These are phyloP conservation scores for Scelioninae gen. 1 DNA, from an alignment of 2,888 invertebrate genomes.

Conservation along the genomic window DNA sequence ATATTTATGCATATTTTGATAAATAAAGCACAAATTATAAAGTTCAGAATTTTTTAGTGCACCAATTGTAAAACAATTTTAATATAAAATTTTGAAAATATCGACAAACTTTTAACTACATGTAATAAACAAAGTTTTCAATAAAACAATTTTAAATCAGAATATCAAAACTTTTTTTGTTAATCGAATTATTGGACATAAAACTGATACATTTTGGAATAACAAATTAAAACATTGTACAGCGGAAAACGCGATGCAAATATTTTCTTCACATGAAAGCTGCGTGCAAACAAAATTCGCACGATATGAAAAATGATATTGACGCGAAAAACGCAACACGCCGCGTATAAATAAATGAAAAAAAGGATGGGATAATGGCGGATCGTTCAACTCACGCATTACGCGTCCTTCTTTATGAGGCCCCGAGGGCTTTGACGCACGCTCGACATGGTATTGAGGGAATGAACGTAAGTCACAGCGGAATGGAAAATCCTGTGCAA, in stretches of 20 bases:
- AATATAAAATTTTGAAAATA: no score
- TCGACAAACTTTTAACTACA: no score
- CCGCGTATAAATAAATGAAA: constrained; percentile 39
- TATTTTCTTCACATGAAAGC: background rate
- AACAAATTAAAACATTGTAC: no score
- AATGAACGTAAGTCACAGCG: constrained; percentile 50
- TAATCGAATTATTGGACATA: background rate
- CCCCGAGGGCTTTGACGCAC: constrained; percentile 53
- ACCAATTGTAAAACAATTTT: no score
- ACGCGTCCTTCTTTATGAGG: constrained; percentile 56
- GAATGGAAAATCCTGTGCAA: constrained; percentile 77
- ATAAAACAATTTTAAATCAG: no score
- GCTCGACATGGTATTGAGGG: constrained; percentile 40
- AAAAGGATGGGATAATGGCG: constrained; percentile 37
- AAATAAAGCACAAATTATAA: no score
- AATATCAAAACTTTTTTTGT: no score
- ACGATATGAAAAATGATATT: constrained; percentile 22
- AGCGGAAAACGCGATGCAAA: no score
- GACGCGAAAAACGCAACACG: constrained; percentile 24
- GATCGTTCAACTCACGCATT: constrained; percentile 54
- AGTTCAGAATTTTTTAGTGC: no score
- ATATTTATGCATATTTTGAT: no score
- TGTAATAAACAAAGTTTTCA: no score
- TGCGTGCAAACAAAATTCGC: constrained; percentile 6
- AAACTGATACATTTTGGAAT: no score